Evolutionary conservation across 2,888 invertebrate genomes (phyloP).

Genomic region (Heliconius aoede): DNA sequence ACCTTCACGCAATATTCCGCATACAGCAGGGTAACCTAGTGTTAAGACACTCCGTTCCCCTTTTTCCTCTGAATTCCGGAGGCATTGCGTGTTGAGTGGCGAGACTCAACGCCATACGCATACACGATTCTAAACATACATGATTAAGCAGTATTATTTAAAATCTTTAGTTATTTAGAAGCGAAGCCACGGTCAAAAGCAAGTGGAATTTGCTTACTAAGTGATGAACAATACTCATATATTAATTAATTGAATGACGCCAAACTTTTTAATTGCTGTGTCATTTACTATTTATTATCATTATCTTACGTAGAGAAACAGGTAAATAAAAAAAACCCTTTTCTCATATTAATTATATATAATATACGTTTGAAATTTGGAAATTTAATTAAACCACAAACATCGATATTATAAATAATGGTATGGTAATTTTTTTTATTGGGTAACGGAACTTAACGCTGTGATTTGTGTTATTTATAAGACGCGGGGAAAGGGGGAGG

Average conservation of each 20-base stretch:
- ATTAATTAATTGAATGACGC: not conserved
- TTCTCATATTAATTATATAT: not conserved
- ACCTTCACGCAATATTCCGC: too few relatives aligned
- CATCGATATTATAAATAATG: not conserved
- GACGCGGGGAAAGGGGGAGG: too few relatives aligned
- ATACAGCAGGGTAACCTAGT: too few relatives aligned
- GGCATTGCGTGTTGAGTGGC: too few relatives aligned
- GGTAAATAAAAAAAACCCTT: not conserved
- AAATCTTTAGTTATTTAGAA: too few relatives aligned
- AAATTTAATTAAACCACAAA: not conserved
- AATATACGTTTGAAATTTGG: not conserved
- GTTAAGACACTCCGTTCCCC: too few relatives aligned
- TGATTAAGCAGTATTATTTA: too few relatives aligned
- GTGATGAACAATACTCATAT: not conserved
- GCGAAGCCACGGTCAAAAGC: too few relatives aligned
- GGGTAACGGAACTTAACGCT: not conserved
- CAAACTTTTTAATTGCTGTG: not conserved
- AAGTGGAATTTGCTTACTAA: too few relatives aligned
- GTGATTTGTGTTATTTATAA: not conserved
- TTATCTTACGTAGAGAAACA: not conserved
- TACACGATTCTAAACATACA: too few relatives aligned
- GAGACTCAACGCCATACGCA: too few relatives aligned
- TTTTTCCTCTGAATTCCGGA: too few relatives aligned
- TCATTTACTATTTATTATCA: not conserved
- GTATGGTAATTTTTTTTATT: not conserved